Evolutionary conservation across 37 sponge, comb jelly and placozoan species (phyloP), one percentile per base, ranked within the genome.

Genomic region (Petrosia ficiformis): DNA sequence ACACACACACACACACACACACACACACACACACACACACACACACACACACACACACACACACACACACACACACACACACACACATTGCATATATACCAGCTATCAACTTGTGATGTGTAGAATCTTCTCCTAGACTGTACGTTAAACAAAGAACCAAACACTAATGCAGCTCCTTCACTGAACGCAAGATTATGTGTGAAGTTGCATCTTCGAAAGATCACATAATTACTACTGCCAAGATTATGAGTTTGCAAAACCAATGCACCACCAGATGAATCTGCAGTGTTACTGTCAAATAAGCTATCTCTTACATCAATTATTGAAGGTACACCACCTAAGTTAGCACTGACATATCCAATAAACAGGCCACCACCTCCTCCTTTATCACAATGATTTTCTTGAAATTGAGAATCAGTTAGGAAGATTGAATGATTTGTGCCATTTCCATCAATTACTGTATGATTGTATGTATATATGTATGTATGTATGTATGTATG

Each of bases 121-220:
- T n/a, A n/a, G n/a, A n/a, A n/a, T n/a, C n/a, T n/a, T n/a, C n/a
- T n/a, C 41, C 57, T 44, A 65, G 63, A 73, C 40, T 78, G 81
- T 5, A 83, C 71, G 44, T 71, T 58, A 19, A 66, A 57, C 0
- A 77, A 64, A 57, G 83, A 82, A 28, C 57, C 75, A 63, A 88
- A 82, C 70, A 68, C 77, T 26, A 88, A 2, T 0, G 71, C 88
- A 37, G 79, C 39, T 30, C 84, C 89, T 40, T 33, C 41, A 0
- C 43, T 28, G 11, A 44, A 67, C 4, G 60, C 83, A 3, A 4
- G 0, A 42, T 83, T 83, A 0, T 41, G 19, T 19, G 72, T 73
- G 43, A 78, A 78, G 31, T 42, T 66, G 43, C 68, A 74, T 21
- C 70, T 59, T 0, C 29, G 1, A 26, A 85, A 14, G 25, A 24